Base-by-base conservation (phyloP, 2,888 invertebrate species). In the Agrotis ipsilon region DNA sequence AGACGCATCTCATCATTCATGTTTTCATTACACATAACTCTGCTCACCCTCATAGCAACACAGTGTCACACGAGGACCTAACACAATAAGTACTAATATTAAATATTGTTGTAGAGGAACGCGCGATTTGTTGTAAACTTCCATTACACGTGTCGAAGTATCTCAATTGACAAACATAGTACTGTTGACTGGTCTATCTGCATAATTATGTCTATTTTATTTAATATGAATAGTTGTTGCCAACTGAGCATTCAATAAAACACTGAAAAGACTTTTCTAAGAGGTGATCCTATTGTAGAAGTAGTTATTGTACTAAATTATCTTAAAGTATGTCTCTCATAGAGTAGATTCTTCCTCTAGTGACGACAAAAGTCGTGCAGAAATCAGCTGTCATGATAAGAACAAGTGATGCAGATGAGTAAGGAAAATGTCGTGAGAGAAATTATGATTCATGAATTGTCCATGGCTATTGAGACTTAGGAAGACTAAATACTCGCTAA, bases 71-170 rank as follows among this genome's bases (percentile, higher is more conserved):
- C 69, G 48, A 55, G 49, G 19, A 60, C 48, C 45, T 39, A 21
- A 54, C 32, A 55, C 69, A 68, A 76, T 76, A 73, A 68, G 54
- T 46, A 49, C 58, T 71, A 76, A 65, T 76, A 68, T 81, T 76
- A 65, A 80, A 76, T 73, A 76, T 81, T 68, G 68, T 77, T 59
- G 24, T 45, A 51, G 16, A 27, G 58, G 68, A 79, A 62, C 67
- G 59, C 55, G 68, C 58, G 64, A 68, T 19, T 54, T 78, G 68
- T 72, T 79, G 76, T 83, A 85, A 84, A 76, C 76, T 80, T 81
- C 69, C 73, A 68, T 78, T 71, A 68, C 84, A 84, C 85, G 85
- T 84, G 85, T 70, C 68, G 72, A 68, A 62, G 52, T 6, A 9
- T 48, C 51, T 64, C 21, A 27, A 51, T 66, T 68, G 49, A 75